Evolutionary conservation across 2,113 vertebrate genomes (phyloP), one percentile per base, ranked within the genome.

Genomic region (Mus musculus): DNA sequence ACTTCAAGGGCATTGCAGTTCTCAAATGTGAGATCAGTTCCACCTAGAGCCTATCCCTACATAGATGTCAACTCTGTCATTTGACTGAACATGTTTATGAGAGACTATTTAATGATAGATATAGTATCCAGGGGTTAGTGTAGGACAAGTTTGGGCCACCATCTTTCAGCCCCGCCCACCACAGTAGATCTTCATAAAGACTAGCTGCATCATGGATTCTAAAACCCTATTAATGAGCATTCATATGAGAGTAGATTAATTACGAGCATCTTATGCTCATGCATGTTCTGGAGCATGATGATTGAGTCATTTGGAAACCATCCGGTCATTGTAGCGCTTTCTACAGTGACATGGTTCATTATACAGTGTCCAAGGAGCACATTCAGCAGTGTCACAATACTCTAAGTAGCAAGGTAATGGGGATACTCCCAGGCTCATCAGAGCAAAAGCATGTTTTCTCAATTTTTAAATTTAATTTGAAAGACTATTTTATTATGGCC

Each of bases 281-380:
- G 30, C 6, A 7, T 94, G 67, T 63, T 91, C 90, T 88, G 16
- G 30, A 61, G 28, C 67, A 77, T 82, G 5, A 36, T 65, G 24
- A 61, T 90, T 90, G 12, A 54, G 42, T 91, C 72, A 49, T 87
- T 92, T 92, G 78, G n/a, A 90, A 92, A 88, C 77, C 75, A 71
- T 30, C 84, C n/a, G 78, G 33, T 91, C 28, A 93, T 69, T 8
- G 80, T 33, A 59, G 36, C 56, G 59, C 3, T 80, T 90, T 11
- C 30, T 13, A 30, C 33, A 71, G 52, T 92, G 72, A 92, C 30
- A 71, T 17, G 24, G 30, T 72, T 91, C 42, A 72, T 76, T 86
- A 54, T 85, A n/a, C 2, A 56, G 3, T 56, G 42, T 81, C 42
- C 75, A 87, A 84, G 59, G 61, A 91, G 63, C 19, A 19, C 33